Evolutionary conservation across 2,113 vertebrate species (phyloP).

Genomic region (Microcebus griseorufus): DNA sequence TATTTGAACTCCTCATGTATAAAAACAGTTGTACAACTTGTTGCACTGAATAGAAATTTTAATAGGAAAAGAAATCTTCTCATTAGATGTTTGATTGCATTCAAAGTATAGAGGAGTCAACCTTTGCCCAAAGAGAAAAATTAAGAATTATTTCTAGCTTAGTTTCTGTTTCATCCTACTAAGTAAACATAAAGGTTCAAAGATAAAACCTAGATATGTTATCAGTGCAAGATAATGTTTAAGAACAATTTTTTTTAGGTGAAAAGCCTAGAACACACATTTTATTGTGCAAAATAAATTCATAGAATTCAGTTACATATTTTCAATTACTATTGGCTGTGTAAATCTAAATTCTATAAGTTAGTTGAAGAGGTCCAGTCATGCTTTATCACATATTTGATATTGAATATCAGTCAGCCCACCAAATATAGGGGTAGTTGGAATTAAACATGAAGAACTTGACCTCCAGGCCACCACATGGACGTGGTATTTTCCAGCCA

Average conservation of each 20-base stretch:
- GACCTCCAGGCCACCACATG: background rate
- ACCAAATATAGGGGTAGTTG: background rate
- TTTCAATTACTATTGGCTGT: background rate
- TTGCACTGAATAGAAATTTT: background rate
- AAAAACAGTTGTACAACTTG: background rate
- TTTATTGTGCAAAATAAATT: slow-evolving; percentile 11
- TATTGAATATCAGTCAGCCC: too few species aligned
- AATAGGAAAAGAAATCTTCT: slow-evolving; percentile 35
- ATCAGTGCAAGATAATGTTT: background rate
- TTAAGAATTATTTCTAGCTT: background rate
- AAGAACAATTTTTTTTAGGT: background rate
- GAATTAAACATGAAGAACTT: slow-evolving; percentile 27
- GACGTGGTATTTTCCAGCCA: background rate
- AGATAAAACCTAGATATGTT: background rate
- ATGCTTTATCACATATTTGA: background rate
- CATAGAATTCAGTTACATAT: background rate
- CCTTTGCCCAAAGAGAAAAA: background rate
- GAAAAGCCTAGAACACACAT: background rate
- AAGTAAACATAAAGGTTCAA: background rate
- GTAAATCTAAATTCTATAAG: slow-evolving; percentile 17
- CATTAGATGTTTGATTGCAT: background rate
- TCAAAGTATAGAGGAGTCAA: slow-evolving; percentile 1
- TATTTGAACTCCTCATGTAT: slow-evolving; percentile 56
- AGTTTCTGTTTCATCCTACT: background rate
- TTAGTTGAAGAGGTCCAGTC: background rate